Percentiles rank a stretch among this genome's conserved stretches.
Conservation (phyloP, 2,888 invertebrate genomes). For the Charanyca ferruginea region DNA sequence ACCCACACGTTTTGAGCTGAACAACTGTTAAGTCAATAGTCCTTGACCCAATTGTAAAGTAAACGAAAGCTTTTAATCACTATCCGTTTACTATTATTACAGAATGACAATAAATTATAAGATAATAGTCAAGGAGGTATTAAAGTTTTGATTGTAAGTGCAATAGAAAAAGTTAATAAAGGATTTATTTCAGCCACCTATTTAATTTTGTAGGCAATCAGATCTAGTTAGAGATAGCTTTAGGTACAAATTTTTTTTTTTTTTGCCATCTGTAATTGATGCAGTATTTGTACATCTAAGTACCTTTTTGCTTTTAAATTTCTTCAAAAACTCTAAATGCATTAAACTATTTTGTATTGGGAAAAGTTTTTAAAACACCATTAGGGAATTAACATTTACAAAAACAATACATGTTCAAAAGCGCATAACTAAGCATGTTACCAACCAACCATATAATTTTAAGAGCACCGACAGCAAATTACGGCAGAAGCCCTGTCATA, state of each 20-base stretch:
- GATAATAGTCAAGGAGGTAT: conserved; percentile 61
- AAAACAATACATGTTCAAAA: too few species aligned
- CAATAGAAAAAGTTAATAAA: conserved; percentile 4
- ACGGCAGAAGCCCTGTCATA: too few species aligned
- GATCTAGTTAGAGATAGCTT: neutral
- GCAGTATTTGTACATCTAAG: too few species aligned
- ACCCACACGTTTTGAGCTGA: conserved; percentile 61
- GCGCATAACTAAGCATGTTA: too few species aligned
- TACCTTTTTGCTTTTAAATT: too few species aligned
- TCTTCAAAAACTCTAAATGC: too few species aligned
- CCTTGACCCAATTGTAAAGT: conserved; percentile 79
- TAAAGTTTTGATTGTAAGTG: conserved; percentile 10
- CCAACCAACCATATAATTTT: too few species aligned
- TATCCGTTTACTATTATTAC: conserved; percentile 70
- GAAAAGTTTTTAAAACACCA: too few species aligned
- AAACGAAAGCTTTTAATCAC: conserved; percentile 76
- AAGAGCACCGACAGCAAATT: too few species aligned
- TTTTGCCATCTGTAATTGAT: neutral
- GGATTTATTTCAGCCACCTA: neutral
- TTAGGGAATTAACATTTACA: too few species aligned
- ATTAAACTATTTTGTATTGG: too few species aligned
- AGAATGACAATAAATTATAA: conserved; percentile 74
- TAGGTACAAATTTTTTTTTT: neutral
- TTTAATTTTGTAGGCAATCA: conserved; percentile 14
- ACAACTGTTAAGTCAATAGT: conserved; percentile 60